These are phyloP conservation scores for Amphiura filiformis DNA, from an alignment of 35 echinoderm and acorn worm species.

Conservation along the genomic window DNA sequence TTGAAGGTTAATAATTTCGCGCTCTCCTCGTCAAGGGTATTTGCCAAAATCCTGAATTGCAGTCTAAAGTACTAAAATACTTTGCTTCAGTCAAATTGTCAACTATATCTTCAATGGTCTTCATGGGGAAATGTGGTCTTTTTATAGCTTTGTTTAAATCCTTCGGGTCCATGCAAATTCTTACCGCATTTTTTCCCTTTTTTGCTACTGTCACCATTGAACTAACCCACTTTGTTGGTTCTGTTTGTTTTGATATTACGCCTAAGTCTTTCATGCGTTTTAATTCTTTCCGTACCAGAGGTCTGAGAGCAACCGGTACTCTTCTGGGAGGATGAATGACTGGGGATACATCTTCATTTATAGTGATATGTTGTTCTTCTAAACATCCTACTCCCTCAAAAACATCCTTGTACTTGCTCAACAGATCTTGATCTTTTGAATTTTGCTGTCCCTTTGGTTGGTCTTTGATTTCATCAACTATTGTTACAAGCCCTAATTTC, in stretches of 20 bases:
- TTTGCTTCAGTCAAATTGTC: conserved; percentile 25
- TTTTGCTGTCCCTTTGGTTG: too few relatives aligned
- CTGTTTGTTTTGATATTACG: conserved; percentile 36
- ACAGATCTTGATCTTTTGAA: too few relatives aligned
- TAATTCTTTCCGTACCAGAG: conserved; percentile 22
- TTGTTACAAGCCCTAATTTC: neutral
- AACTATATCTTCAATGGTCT: conserved; percentile 24
- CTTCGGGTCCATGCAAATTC: conserved; percentile 39
- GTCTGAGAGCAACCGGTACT: conserved; percentile 48
- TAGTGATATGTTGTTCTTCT: neutral
- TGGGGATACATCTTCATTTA: conserved; percentile 28
- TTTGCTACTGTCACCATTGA: conserved; percentile 15
- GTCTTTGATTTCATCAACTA: neutral
- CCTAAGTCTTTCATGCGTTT: conserved; percentile 49
- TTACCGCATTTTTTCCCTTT: conserved; percentile 32
- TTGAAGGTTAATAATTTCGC: conserved; percentile 20
- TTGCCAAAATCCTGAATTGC: conserved; percentile 53
- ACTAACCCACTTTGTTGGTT: conserved; percentile 33
- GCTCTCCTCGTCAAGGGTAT: conserved; percentile 47
- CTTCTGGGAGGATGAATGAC: conserved; percentile 56
- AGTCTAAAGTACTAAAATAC: conserved; percentile 31
- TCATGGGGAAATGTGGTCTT: conserved; percentile 42
- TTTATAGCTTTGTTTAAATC: conserved; percentile 52
- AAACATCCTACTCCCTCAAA: conserved; percentile 49
- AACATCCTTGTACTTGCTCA: conserved; percentile 3